Base-by-base conservation (phyloP, 1,140 invertebrate genomes). In the Cryptotermes secundus region DNA sequence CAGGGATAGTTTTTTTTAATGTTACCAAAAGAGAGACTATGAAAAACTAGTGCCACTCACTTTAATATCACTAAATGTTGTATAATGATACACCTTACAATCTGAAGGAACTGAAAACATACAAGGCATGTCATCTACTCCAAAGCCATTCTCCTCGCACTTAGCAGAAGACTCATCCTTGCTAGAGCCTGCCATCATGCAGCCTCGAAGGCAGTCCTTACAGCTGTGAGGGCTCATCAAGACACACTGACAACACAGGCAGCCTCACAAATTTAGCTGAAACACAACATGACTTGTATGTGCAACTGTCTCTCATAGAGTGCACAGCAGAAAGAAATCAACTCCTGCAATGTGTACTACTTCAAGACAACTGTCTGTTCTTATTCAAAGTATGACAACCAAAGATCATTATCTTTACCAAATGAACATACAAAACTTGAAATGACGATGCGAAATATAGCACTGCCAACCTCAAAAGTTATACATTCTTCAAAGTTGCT, bases 171-270 rank as follows among this genome's bases (percentile, higher is more conserved):
- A 16, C 26, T 1, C 42, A 49, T 82, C 81, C 31, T 82, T 38
- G 35, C 81, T 82, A 42, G 42, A 82, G 53, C 81, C 53, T 42
- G 81, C 81, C 81, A 82, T 82, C 34, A 82, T 38, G 81, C 53
- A 22, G 42, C 81, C 53, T 34, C 81, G 34, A 53, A 59, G 53
- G 31, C 53, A 82, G 26, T 82, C 53, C 38, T 82, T 82, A 82
- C 53, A 34, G 34, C 42, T 59, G 53, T 82, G 81, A 49, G 81
- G 81, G 26, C 81, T 31, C 81, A 82, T 82, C 53, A 82, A 49
- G 38, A 72, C 59, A n/a, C 4, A 9, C 9, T 26, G 26, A 72
- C 59, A 31, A 72, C 7, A 31, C 26, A 31, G 26, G 26, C n/a
- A n/a, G 59, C 59, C 59, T 31, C 59, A 72, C 26, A 72, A n/a